Evolutionary conservation across 2,113 vertebrate genomes (phyloP).

Genomic region (Tauraco erythrolophus): DNA sequence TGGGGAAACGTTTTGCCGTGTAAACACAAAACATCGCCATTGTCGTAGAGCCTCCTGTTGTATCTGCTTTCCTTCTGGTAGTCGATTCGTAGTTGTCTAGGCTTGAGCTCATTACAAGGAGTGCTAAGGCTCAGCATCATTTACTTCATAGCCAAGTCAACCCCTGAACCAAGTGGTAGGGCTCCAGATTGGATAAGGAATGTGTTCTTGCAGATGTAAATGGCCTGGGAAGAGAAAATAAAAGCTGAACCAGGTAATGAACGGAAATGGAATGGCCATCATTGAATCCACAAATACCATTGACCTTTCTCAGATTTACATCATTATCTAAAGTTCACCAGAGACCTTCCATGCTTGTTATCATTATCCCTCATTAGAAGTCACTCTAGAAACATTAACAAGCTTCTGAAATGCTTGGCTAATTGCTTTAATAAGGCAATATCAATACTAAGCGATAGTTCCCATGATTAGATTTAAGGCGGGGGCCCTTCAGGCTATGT

Average conservation of each 20-base stretch:
- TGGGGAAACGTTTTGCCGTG: neutral
- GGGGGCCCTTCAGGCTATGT: conserved; percentile 10
- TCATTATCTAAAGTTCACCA: conserved; percentile 74
- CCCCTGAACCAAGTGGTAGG: neutral
- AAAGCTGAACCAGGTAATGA: conserved; percentile 40
- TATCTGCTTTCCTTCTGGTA: conserved; percentile 7
- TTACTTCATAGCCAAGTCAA: conserved; percentile 11
- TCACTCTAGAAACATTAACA: conserved; percentile 71
- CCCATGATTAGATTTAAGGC: conserved; percentile 39
- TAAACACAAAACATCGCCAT: neutral
- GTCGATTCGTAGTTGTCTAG: conserved; percentile 44
- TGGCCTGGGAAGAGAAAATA: conserved; percentile 13
- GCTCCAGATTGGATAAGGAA: conserved; percentile 22
- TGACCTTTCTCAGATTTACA: conserved; percentile 72
- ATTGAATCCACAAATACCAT: conserved; percentile 47
- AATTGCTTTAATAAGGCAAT: conserved; percentile 74
- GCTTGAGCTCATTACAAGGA: conserved; percentile 43
- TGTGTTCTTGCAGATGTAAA: conserved; percentile 8
- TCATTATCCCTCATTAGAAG: conserved; percentile 76
- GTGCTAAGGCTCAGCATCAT: conserved; percentile 2
- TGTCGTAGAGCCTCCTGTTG: neutral
- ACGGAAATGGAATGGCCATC: conserved; percentile 57
- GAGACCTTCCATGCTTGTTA: conserved; percentile 71
- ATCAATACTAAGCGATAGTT: conserved; percentile 64
- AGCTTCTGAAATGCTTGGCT: conserved; percentile 66